Evolutionary conservation across 2,113 vertebrate species (phyloP).

Genomic region (Leiothrix lutea): DNA sequence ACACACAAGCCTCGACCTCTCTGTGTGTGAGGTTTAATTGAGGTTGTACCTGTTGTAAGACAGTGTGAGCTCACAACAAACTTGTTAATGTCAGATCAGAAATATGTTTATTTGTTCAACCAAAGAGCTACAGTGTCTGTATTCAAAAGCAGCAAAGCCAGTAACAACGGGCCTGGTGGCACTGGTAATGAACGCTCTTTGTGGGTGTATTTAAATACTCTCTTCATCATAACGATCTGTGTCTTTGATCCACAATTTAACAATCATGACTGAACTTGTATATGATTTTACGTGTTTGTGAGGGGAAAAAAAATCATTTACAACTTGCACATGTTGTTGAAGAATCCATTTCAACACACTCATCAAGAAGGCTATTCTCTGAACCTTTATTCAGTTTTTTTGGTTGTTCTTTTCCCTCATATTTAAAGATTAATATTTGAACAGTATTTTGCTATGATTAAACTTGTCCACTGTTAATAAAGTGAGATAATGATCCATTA

Average conservation of each 20-base stretch:
- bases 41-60: neutral
- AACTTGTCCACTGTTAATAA: neutral
- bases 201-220: neutral
- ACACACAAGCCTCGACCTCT: rapidly evolving
- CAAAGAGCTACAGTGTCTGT: neutral
- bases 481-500: neutral
- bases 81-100: neutral
- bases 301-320: neutral
- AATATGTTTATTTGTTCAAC: neutral
- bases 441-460: neutral
- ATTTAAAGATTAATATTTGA: neutral
- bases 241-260: conserved; percentile 16
- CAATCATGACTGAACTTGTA: conserved; percentile 31
- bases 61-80: neutral
- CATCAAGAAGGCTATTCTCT: neutral
- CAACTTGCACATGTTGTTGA: neutral
- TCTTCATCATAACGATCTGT: neutral
- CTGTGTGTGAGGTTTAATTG: neutral
- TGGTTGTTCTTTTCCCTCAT: neutral
- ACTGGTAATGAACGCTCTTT: neutral
- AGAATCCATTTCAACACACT: neutral
- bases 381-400: neutral
- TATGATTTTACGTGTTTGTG: neutral
- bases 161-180: neutral
- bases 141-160: neutral